Evolutionary conservation across 1,140 invertebrate genomes (phyloP), one percentile per base, ranked within the genome.

Genomic region (Drosophila bocki): DNA sequence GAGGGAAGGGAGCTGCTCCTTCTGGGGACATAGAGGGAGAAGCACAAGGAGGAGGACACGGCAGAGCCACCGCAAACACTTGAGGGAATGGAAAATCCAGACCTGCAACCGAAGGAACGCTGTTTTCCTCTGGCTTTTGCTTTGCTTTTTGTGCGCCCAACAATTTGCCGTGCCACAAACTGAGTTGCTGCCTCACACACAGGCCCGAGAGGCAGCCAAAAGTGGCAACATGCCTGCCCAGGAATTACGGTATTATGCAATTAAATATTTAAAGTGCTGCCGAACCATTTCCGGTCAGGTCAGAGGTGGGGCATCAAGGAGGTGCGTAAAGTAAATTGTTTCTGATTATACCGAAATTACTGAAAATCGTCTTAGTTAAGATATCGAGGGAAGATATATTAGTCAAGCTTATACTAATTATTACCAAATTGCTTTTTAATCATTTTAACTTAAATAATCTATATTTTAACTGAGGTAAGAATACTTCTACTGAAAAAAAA

Each of bases 261-360:
- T 84, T 87, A 88, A 87, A 87, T 88, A 87, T 90, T 87, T 87
- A 88, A 88, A 80, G 84, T 75, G 65, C 58, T 82, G 58, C 61
- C 65, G 48, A 47, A 59, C 59, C 77, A 58, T 44, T 62, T 39
- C 64, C 69, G 47, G 15, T 15, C 44, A 39, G 22, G 15, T n/a
- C n/a, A 51, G 37, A 50, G 35, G 11, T 19, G 29, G 22, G 42
- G 13, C 17, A 11, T n/a, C 2, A 48, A 17, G 53, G 32, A 12
- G 12, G 17, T 39, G 35, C 32, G 39, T n/a, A 26, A 8, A 11
- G 4, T 13, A 26, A 35, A 44, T 19, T 39, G 32, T 33, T 59
- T 54, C 19, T 37, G 33, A 22, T 42, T 60, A n/a, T 33, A 13
- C 5, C 12, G 13, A 41, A 63, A 41, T 41, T 33, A 54, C 7